phyloP scores from a whole-genome alignment of 1,140 invertebrate genomes.

The Nephila pilipes region DNA sequence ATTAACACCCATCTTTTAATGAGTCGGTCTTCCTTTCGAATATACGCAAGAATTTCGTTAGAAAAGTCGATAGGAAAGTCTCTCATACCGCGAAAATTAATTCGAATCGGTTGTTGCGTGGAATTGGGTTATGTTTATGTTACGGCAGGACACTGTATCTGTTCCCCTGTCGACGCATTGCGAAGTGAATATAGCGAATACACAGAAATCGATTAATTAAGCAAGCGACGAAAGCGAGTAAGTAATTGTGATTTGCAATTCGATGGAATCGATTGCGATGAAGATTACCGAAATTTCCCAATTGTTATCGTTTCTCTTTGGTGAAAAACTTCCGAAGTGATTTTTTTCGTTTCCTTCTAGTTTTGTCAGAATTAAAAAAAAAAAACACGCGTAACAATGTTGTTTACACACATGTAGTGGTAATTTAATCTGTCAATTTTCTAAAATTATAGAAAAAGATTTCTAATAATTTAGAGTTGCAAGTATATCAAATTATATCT shows the following conservation, averaged over 20 bases:
- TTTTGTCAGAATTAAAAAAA: too few relatives aligned
- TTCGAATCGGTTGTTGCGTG: not conserved
- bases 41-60: not conserved
- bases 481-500: too few relatives aligned
- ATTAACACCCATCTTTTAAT: slow-evolving; percentile 38
- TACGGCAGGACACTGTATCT: not conserved
- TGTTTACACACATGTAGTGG: too few relatives aligned
- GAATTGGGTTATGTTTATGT: not conserved
- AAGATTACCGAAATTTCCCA: not conserved
- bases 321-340: not conserved
- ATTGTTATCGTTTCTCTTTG: not conserved
- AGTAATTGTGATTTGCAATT: not conserved
- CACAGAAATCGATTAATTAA: not conserved
- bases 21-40: slow-evolving; percentile 15
- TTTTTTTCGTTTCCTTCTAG: not conserved
- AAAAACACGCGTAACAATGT: too few relatives aligned
- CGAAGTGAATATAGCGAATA: not conserved
- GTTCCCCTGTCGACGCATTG: not conserved
- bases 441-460: too few relatives aligned
- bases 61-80: not conserved
- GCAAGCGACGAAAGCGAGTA: not conserved
- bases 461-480: too few relatives aligned
- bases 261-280: not conserved
- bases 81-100: not conserved
- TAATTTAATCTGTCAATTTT: too few relatives aligned